Evolutionary conservation across 2,888 invertebrate species (phyloP), one percentile per base, ranked within the genome.

Genomic region (Eumacrocentrus americanus): DNA sequence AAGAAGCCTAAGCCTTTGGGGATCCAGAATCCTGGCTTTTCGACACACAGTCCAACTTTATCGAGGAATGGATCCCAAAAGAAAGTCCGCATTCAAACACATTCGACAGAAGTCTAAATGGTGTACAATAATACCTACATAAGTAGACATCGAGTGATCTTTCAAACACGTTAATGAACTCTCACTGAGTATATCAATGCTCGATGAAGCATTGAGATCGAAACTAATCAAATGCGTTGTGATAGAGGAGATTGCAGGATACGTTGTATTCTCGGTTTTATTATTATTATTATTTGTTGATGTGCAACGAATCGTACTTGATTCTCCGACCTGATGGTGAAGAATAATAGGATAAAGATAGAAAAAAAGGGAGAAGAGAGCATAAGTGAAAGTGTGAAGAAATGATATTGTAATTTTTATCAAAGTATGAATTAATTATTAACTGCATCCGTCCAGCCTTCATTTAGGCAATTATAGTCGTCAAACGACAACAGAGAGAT

Each of bases 71-170:
- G 92, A 0, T 94, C 93, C 74, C 90, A 92, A 75, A 94, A 94
- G 80, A 94, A 94, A 83, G 94, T 94, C 61, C 86, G 94, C 64
- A 94, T 95, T 80, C 93, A 94, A 78, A 94, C 94, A 35, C 93
- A 93, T 78, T 94, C 94, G 77, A 95, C 94, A 40, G 94, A 94
- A 80, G 94, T 94, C 64, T 94, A 81, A 7, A 44, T n/a, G n/a
- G n/a, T n/a, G n/a, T n/a, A n/a, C n/a, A n/a, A n/a, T n/a, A 46
- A 23, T 23, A 12, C 2, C 12, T 25, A 25, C 6, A 37, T 20
- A 25, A 25, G 7, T n/a, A 44, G 16, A 44, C 7, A n/a, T 2
- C 22, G 0, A 7, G 16, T 20, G 12, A 14, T 14, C 16, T 44
- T 44, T 22, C 20, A 14, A 20, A 20, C 11, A n/a, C 7, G 6